Conservation (phyloP, 1,140 invertebrate species). For the Pogonomyrmex californicus region DNA sequence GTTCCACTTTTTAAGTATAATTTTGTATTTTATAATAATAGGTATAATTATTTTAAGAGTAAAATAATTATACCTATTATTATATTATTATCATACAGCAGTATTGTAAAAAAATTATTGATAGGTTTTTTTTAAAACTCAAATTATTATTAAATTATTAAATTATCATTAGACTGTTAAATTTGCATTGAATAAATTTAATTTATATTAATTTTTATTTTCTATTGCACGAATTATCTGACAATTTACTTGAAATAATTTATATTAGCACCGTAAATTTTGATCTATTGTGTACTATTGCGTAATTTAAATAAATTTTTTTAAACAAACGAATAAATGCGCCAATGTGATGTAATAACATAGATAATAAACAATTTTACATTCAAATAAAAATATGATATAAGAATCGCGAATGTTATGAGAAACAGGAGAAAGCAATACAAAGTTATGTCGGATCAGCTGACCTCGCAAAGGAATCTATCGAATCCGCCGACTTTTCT, state of each 20-base stretch:
- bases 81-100: too few species aligned
- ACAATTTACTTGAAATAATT: not conserved
- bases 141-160: not conserved
- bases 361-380: not conserved
- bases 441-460: not conserved
- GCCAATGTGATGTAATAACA: not conserved
- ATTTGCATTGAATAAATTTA: not conserved
- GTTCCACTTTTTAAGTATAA: slow-evolving; percentile 48
- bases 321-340: too few species aligned
- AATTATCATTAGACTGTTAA: not conserved
- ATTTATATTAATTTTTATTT: slow-evolving; percentile 22
- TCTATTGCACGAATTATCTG: not conserved
- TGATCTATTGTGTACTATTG: not conserved
- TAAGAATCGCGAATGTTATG: slow-evolving; percentile 48
- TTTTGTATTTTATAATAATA: not conserved
- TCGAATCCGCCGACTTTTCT: slow-evolving; percentile 34
- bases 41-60: too few species aligned
- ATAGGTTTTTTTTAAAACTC: too few species aligned
- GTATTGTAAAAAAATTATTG: too few species aligned
- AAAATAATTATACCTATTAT: slow-evolving; percentile 26
- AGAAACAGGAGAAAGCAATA: slow-evolving; percentile 63
- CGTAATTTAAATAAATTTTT: not conserved
- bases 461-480: slow-evolving; percentile 46
- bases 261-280: not conserved
- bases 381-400: not conserved